phyloP scores from a whole-genome alignment of 2,888 invertebrate species.

The Meiosimyza platycephala region DNA sequence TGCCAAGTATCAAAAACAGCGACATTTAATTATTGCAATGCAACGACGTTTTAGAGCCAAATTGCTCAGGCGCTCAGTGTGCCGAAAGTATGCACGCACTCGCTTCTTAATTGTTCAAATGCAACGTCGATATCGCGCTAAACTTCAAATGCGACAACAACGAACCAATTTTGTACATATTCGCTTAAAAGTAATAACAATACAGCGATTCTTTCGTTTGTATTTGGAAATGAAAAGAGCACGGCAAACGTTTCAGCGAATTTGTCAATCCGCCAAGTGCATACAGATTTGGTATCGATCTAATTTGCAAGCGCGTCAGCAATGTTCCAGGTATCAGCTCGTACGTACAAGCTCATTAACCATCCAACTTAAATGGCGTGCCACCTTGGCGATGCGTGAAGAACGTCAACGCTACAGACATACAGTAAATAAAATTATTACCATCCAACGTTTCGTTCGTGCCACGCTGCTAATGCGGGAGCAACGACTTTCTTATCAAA shows the following conservation, averaged over 20 bases:
- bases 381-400: constrained; percentile 56
- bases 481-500: constrained; percentile 53
- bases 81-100: constrained; percentile 45
- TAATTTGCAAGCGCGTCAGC: constrained; percentile 40
- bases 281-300: constrained; percentile 57
- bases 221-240: constrained; percentile 51
- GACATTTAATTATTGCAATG: constrained; percentile 52
- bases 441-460: constrained; percentile 67
- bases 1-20: constrained; percentile 50
- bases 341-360: constrained; percentile 45
- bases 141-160: constrained; percentile 45
- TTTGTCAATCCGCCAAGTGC: constrained; percentile 46
- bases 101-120: constrained; percentile 49
- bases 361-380: constrained; percentile 60
- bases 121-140: constrained; percentile 57
- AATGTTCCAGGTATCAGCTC: constrained; percentile 42
- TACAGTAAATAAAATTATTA: constrained; percentile 51
- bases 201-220: constrained; percentile 62
- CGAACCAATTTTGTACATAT: constrained; percentile 47
- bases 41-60: constrained; percentile 56
- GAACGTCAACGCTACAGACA: constrained; percentile 43
- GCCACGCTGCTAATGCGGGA: constrained; percentile 56
- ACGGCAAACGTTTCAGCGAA: constrained; percentile 44
- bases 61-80: constrained; percentile 50
- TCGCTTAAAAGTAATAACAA: constrained; percentile 51